These are phyloP conservation scores for Leptocoma aspasia DNA, from an alignment of 2,113 vertebrate species.

Conservation along the genomic window DNA sequence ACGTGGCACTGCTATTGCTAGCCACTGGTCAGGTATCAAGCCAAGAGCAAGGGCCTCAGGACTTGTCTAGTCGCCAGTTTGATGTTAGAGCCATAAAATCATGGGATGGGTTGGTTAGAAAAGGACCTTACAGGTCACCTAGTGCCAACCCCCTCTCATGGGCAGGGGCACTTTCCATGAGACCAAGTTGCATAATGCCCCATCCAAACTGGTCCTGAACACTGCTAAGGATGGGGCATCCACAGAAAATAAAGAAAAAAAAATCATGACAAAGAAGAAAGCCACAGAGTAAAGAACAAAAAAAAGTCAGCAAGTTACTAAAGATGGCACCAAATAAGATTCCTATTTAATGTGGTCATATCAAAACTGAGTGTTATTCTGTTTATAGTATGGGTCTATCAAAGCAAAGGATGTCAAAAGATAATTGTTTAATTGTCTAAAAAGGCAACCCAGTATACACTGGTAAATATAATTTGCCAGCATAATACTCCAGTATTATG, in stretches of 20 bases:
- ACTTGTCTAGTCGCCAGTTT: not conserved
- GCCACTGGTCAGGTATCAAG: not conserved
- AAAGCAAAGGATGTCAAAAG: not conserved
- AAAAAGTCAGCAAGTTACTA: not conserved
- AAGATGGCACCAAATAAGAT: not conserved
- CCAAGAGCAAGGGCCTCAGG: not conserved
- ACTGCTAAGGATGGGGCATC: not conserved
- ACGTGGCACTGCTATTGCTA: fast-evolving
- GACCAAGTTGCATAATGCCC: not conserved
- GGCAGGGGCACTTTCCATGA: not conserved
- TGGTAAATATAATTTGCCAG: not conserved
- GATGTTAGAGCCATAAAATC: not conserved
- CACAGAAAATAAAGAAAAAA: not conserved
- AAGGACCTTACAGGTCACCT: not conserved
- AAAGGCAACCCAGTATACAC: not conserved
- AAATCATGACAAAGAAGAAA: not conserved
- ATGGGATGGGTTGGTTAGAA: not conserved
- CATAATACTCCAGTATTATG: not conserved
- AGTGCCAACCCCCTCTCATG: fast-evolving
- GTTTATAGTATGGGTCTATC: not conserved
- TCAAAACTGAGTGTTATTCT: not conserved
- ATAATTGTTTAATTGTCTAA: not conserved
- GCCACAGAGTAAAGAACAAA: not conserved
- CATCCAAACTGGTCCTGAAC: not conserved
- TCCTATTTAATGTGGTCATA: not conserved